These are phyloP conservation scores for Dinoponera quadriceps DNA, from an alignment of 1,140 invertebrate species.

Conservation along the genomic window DNA sequence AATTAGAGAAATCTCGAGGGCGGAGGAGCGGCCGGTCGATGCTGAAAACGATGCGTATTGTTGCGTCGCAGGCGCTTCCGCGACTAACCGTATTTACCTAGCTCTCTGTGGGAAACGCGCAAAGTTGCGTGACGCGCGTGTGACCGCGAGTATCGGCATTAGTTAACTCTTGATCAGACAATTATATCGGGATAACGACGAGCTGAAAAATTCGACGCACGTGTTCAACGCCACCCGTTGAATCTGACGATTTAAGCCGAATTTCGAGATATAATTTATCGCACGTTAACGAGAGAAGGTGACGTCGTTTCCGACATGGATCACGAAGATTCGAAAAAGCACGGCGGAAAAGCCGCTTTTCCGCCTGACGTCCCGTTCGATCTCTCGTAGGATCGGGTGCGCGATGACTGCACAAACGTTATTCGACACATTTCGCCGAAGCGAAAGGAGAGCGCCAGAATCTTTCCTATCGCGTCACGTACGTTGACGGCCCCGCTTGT, in stretches of 20 bases:
- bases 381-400: background rate
- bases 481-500: slow-evolving; percentile 55
- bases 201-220: too few species aligned
- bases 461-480: slow-evolving; percentile 62
- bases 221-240: background rate
- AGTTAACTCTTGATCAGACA: too few species aligned
- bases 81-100: background rate
- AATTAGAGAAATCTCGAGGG: slow-evolving; percentile 46
- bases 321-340: background rate
- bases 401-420: background rate
- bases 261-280: slow-evolving; percentile 26
- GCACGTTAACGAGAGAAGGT: background rate
- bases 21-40: slow-evolving; percentile 29
- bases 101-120: slow-evolving; percentile 3
- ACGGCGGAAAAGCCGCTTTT: background rate
- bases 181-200: too few species aligned
- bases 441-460: slow-evolving; percentile 29
- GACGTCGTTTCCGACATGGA: background rate
- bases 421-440: background rate
- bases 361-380: background rate
- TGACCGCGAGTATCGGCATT: too few species aligned
- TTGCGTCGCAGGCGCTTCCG: slow-evolving; percentile 21
- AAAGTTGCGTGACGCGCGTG: background rate
- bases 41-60: slow-evolving; percentile 37
- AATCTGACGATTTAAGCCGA: background rate